Evolutionary conservation across 2,888 invertebrate species (phyloP).

Genomic region (Meteorus cinctellus): DNA sequence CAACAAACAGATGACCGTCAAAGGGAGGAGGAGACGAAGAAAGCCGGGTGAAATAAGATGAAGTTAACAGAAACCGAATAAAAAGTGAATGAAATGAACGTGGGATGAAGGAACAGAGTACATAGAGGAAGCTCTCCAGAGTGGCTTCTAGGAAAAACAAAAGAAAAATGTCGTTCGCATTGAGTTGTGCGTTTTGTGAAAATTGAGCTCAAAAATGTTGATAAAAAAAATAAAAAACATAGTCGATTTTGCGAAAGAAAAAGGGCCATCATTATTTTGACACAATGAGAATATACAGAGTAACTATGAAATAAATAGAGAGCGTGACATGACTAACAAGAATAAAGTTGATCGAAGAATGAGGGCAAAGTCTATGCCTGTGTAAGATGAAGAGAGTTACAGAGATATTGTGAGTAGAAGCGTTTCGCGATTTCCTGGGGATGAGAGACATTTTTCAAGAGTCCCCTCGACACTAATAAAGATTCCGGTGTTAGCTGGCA

Average conservation of each 20-base stretch:
- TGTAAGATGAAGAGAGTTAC: background rate
- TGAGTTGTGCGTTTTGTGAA: background rate
- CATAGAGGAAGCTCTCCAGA: constrained; percentile 5
- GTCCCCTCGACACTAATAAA: constrained; percentile 65
- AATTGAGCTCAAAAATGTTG: background rate
- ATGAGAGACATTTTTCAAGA: constrained; percentile 59
- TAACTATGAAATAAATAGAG: background rate
- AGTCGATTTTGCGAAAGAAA: background rate
- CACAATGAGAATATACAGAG: too few species aligned
- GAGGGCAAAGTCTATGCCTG: background rate
- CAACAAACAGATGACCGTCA: constrained; percentile 40
- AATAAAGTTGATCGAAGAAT: background rate
- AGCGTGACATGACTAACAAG: background rate
- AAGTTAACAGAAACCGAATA: background rate
- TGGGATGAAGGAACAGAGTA: constrained; percentile 18
- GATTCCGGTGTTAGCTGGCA: constrained; percentile 57
- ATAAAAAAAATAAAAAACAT: background rate
- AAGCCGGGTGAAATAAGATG: constrained; percentile 7
- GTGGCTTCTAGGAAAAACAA: constrained; percentile 41
- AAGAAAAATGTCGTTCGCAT: background rate
- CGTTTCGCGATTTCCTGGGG: constrained; percentile 32
- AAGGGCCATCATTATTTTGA: too few species aligned
- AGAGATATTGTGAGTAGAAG: constrained; percentile 15
- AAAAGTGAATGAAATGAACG: constrained; percentile 13
- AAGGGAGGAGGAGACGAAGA: constrained; percentile 12